Evolutionary conservation across 2,113 vertebrate species (phyloP), one percentile per base, ranked within the genome.

Genomic region (Orientallactaga bullata): DNA sequence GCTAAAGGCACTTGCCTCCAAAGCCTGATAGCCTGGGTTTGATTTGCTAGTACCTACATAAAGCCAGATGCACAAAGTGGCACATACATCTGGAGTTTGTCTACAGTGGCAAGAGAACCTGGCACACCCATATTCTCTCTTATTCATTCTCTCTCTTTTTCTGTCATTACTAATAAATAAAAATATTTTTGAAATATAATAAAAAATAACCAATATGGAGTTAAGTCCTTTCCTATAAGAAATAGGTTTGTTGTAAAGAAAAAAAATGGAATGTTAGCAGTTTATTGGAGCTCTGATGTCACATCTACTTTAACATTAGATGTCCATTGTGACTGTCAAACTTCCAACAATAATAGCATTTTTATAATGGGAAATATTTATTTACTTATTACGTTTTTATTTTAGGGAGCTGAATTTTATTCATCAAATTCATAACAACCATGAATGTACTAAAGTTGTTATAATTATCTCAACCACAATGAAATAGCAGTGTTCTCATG

Each of bases 381-480:
- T 93, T 95, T 90, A 88, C 60, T 77, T 23, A 66, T 58, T 84
- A 18, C 88, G 60, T 35, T 78, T 95, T 95, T 93, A 51, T 95
- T 88, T 76, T 30, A 91, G 60, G 83, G n/a, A 94, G 77, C 13
- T 68, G 39, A 89, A 94, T 77, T 92, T 89, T 81, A 85, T n/a
- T 91, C 78, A 84, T 92, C 78, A 82, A 85, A 82, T n/a, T 73
- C 30, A 26, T 74, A 83, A 76, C 32, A 68, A 63, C 47, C 28
- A 69, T n/a, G 26, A 94, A 35, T 51, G 39, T 39, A 69, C 81
- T 60, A 3, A 88, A 72, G 58, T 81, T 81, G 42, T 35, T 93
- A n/a, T 65, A 89, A 84, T 81, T 63, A 87, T 51, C 58, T 93
- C 79, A 72, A 42, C 58, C 47, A 80, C 73, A 11, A 63, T 35